Evolutionary conservation across 2,888 invertebrate species (phyloP).

Genomic region (Gari tellinella): DNA sequence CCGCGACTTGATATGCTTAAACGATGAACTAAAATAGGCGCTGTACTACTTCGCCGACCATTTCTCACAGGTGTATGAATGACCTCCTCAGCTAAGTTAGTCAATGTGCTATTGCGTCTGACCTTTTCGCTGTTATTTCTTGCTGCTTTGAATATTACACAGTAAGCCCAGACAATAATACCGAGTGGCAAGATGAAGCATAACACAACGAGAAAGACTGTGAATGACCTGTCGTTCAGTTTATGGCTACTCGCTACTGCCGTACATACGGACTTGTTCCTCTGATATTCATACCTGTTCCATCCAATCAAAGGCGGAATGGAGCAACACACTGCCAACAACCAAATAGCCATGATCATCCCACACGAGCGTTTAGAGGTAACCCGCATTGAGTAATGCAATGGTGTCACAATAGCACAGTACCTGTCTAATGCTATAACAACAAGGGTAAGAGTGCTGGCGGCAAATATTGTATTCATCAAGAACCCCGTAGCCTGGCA

Average conservation of each 20-base stretch:
- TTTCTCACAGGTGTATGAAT: constrained; percentile 64
- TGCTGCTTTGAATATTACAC: constrained; percentile 88
- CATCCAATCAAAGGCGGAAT: constrained; percentile 83
- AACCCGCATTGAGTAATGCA: constrained; percentile 87
- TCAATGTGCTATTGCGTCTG: constrained; percentile 85
- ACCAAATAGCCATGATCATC: constrained; percentile 85
- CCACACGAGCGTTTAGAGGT: constrained; percentile 84
- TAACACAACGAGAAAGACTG: constrained; percentile 83
- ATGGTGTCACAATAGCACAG: constrained; percentile 88
- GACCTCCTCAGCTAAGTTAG: constrained; percentile 58
- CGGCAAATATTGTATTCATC: constrained; percentile 86
- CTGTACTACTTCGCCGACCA: constrained; percentile 71
- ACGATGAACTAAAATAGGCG: constrained; percentile 85
- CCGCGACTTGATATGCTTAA: constrained; percentile 91
- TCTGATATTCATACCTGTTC: constrained; percentile 75
- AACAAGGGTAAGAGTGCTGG: constrained; percentile 88
- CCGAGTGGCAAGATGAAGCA: constrained; percentile 86
- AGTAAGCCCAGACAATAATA: constrained; percentile 90
- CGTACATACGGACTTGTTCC: constrained; percentile 77
- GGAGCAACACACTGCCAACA: constrained; percentile 83
- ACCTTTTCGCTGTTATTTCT: constrained; percentile 89
- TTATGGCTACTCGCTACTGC: constrained; percentile 74
- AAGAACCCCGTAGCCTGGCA: constrained; percentile 88
- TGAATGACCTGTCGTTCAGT: constrained; percentile 80
- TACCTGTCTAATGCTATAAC: constrained; percentile 89